phyloP scores from a whole-genome alignment of 2,888 invertebrate species.

The Noctua fimbriata region DNA sequence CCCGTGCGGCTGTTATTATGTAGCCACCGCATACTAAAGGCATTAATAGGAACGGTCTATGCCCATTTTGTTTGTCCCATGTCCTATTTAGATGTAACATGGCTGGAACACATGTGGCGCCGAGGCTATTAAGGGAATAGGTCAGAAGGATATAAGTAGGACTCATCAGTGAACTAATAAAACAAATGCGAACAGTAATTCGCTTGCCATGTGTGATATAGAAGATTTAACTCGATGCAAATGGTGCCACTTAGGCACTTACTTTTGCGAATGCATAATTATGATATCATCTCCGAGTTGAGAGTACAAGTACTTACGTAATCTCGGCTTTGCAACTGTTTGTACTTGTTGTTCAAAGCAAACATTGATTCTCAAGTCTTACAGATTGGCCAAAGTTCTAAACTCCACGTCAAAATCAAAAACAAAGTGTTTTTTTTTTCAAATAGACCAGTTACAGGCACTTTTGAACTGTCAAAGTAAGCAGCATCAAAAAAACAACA shows the following conservation, averaged over 20 bases:
- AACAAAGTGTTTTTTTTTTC: not conserved
- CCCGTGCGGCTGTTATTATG: not conserved
- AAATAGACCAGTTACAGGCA: not conserved
- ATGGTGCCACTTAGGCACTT: not conserved
- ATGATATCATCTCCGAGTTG: conserved; percentile 11
- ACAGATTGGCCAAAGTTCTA: not conserved
- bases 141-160: conserved; percentile 40
- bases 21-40: not conserved
- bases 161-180: conserved; percentile 27
- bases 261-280: not conserved
- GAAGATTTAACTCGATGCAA: not conserved
- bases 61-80: conserved; percentile 2
- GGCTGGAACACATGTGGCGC: conserved; percentile 33
- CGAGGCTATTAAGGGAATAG: conserved; percentile 36
- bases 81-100: conserved; percentile 19
- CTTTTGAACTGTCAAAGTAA: not conserved
- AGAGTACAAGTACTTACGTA: conserved; percentile 18
- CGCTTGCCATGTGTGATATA: not conserved
- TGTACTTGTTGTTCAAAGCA: no score
- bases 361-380: not conserved
- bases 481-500: not conserved
- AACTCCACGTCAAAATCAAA: not conserved
- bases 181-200: conserved; percentile 17
- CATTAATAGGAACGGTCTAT: not conserved
- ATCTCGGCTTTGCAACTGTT: not conserved